A percentile compares a stretch with the other conserved stretches of the same genome.
Conservation (phyloP, 2,113 vertebrate genomes). For the Gorilla gorilla region DNA sequence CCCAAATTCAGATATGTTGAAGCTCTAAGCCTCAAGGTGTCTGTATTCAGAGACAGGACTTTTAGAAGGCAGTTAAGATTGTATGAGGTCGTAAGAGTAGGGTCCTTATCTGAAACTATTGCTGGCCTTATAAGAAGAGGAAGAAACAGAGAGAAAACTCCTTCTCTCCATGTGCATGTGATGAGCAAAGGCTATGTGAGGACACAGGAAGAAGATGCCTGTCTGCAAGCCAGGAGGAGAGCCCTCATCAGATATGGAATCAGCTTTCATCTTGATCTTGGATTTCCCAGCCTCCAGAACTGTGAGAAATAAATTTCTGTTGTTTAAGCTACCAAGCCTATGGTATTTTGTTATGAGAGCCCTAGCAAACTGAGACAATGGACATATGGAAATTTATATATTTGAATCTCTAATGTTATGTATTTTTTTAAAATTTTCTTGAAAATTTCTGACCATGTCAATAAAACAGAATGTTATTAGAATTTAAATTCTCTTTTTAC, state of each 20-base stretch:
- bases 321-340: background rate
- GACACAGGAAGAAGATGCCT: background rate
- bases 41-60: background rate
- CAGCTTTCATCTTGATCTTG: background rate
- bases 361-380: background rate
- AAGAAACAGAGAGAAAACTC: background rate
- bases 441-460: conserved; percentile 20
- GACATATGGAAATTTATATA: background rate
- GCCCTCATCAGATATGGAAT: background rate
- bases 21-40: background rate
- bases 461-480: background rate
- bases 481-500: background rate
- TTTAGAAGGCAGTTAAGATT: background rate
- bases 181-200: background rate
- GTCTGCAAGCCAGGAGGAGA: background rate
- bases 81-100: background rate
- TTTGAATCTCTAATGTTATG: background rate
- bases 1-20: background rate
- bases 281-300: background rate
- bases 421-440: background rate
- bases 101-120: background rate
- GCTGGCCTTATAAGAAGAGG: background rate
- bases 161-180: background rate
- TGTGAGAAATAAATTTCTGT: background rate
- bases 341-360: background rate